Evolutionary conservation across 2,888 invertebrate species (phyloP), one percentile per base, ranked within the genome.

Genomic region (Lasius platythorax): DNA sequence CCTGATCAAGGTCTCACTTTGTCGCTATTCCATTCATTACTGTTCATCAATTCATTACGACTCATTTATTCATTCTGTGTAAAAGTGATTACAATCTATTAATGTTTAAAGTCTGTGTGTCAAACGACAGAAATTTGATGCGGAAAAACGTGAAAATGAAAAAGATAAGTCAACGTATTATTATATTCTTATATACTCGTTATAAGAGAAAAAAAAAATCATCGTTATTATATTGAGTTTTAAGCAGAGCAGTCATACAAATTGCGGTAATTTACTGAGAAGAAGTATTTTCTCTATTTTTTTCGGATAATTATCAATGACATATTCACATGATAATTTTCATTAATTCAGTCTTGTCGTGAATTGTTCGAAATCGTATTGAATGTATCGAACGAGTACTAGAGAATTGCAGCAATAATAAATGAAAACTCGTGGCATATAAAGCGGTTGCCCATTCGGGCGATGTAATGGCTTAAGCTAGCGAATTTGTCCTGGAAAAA

Each of bases 381-480:
- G 9, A 67, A 56, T 28, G 3, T 37, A 8, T 23, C 37, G 9
- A 37, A 40, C 3, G 12, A 68, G 43, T 56, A 56, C 1, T 2
- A 56, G 40, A 56, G 40, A 43, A 56, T 6, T 28, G 28, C 23
- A 28, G 5, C 3, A n/a, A 40, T 23, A 68, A 68, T 30, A 30
- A 30, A 18, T 5, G 11, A 67, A 72, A 33, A 23, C 11, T 66
- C 18, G 8, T 43, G n/a, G 15, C 40, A 30, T 18, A 43, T 1
- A n/a, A 28, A 56, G 23, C 33, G 43, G 23, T 23, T 43, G n/a
- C 8, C 11, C 23, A 9, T 43, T 70, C 15, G 30, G 8, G 28
- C 43, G 18, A 79, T 3, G 43, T 23, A 58, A 72, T 46, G 58
- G 72, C 56, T 79, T 72, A 43, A 79, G 72, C 72, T 79, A 56